Conservation (phyloP, 2,888 invertebrate genomes). For the Lordiphosa fenestrarum region DNA sequence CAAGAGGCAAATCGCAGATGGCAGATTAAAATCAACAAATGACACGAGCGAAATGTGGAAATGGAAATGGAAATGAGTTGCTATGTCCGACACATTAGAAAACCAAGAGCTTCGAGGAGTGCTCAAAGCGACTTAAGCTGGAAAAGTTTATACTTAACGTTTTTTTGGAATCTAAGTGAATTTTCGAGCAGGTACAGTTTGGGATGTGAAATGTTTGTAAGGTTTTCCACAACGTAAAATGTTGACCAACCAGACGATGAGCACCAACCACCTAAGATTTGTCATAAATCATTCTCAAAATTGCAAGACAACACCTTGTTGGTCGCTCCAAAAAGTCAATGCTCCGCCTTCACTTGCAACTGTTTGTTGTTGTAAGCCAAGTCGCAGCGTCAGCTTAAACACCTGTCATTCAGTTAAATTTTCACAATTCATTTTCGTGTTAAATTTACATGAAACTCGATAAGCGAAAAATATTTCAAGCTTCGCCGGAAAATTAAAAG, state of each 20-base stretch:
- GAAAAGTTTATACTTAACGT: too few relatives aligned
- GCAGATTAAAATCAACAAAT: slow-evolving; percentile 60
- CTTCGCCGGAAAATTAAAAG: slow-evolving; percentile 54
- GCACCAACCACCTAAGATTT: too few relatives aligned
- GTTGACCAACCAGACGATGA: background rate
- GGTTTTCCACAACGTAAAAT: background rate
- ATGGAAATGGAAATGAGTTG: slow-evolving; percentile 37
- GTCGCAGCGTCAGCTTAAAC: slow-evolving; percentile 54
- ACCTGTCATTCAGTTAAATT: slow-evolving; percentile 9
- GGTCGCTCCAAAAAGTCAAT: too few relatives aligned
- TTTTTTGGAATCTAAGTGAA: too few relatives aligned
- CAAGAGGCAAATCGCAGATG: slow-evolving; percentile 61
- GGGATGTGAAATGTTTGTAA: background rate
- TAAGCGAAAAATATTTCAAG: slow-evolving; percentile 40
- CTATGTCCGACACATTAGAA: background rate
- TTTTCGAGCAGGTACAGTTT: background rate
- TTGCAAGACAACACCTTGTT: too few relatives aligned
- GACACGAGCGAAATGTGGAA: slow-evolving; percentile 34
- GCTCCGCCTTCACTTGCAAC: slow-evolving; percentile 15
- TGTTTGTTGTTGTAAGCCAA: slow-evolving; percentile 31
- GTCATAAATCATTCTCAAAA: too few relatives aligned
- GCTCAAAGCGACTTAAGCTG: too few relatives aligned
- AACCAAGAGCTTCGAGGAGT: too few relatives aligned
- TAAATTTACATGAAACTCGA: slow-evolving; percentile 54
- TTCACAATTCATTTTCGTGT: slow-evolving; percentile 40